These are phyloP conservation scores for Brachyhypopomus occidentalis DNA, from an alignment of 2,113 vertebrate genomes.

Conservation along the genomic window DNA sequence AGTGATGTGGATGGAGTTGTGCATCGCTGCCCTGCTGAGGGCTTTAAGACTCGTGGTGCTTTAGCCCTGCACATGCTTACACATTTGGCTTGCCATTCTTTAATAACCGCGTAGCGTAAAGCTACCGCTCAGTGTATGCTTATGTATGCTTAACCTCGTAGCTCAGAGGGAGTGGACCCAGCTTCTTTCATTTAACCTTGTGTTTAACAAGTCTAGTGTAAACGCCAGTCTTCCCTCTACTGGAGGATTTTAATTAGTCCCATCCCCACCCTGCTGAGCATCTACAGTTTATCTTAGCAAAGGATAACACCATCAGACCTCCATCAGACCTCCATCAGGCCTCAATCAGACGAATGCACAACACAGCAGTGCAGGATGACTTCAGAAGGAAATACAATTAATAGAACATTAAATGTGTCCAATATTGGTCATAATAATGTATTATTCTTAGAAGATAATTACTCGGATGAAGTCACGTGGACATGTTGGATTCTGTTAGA, in stretches of 20 bases:
- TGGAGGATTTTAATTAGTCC: background rate
- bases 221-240: slow-evolving; percentile 9
- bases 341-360: no score
- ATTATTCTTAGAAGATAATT: no score
- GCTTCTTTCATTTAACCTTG: slow-evolving; percentile 10
- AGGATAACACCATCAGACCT: background rate
- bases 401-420: no score
- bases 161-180: background rate
- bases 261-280: background rate
- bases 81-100: background rate
- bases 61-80: no score
- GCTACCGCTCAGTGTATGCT: background rate
- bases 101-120: background rate
- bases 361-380: no score
- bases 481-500: no score
- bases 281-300: slow-evolving; percentile 14
- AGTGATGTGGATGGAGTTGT: no score
- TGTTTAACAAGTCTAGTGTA: slow-evolving; percentile 14
- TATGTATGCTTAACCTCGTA: background rate
- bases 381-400: no score
- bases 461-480: no score
- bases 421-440: no score
- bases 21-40: no score
- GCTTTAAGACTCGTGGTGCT: no score
- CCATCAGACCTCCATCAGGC: background rate